Conservation (phyloP, 1,140 invertebrate genomes). For the Drosophila murphyi region DNA sequence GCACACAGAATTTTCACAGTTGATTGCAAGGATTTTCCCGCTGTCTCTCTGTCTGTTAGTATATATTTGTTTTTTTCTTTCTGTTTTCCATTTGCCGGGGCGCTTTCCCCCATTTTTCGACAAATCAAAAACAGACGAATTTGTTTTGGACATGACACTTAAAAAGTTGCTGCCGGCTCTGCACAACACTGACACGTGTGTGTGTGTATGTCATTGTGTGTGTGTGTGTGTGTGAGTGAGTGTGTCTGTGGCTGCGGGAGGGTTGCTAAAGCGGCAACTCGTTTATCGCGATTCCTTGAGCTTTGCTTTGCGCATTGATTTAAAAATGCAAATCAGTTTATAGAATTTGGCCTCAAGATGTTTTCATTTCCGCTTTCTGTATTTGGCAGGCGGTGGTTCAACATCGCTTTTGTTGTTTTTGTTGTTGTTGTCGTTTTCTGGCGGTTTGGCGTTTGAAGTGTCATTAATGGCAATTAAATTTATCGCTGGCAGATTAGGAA, state of each 20-base stretch:
- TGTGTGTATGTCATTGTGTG: conserved; percentile 15
- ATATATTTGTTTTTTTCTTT: conserved; percentile 35
- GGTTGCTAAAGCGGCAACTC: conserved; percentile 37
- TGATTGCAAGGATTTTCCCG: conserved; percentile 58
- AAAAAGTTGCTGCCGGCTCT: conserved; percentile 71
- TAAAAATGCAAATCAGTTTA: conserved; percentile 80
- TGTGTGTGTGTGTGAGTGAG: conserved; percentile 11
- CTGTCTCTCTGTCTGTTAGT: conserved; percentile 29
- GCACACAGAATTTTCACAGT: conserved; percentile 52
- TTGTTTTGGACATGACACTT: conserved; percentile 83
- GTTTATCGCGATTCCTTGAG: conserved; percentile 42
- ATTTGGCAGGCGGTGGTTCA: conserved; percentile 46
- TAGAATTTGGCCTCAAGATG: conserved; percentile 69
- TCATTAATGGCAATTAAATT: conserved; percentile 81
- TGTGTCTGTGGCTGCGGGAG: conserved; percentile 38
- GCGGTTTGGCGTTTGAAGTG: conserved; percentile 57
- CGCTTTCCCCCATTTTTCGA: conserved; percentile 61
- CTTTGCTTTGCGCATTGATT: conserved; percentile 71
- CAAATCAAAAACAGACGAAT: conserved; percentile 84
- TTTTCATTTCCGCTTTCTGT: conserved; percentile 72
- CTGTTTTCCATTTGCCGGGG: conserved; percentile 9
- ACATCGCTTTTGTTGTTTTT: not conserved
- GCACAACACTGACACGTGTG: conserved; percentile 62
- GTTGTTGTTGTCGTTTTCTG: conserved; percentile 12
- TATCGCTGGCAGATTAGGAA: conserved; percentile 75